phyloP scores from a whole-genome alignment of 1,140 invertebrate genomes.

The Cherax destructor region DNA sequence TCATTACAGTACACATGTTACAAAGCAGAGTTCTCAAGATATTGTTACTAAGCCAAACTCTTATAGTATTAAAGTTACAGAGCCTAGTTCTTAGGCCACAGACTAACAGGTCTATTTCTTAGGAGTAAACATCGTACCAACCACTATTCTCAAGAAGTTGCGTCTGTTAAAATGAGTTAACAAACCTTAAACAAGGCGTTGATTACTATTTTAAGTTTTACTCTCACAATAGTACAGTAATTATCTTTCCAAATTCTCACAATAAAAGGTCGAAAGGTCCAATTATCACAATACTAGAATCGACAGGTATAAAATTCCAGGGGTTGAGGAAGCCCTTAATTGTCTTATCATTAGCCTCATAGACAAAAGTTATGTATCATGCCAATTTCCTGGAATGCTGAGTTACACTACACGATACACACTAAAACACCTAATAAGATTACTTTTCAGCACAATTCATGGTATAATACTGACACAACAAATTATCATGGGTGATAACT shows the following conservation, averaged over 20 bases:
- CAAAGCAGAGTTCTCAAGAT: neutral
- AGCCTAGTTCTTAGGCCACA: neutral
- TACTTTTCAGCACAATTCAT: neutral
- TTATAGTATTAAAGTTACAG: neutral
- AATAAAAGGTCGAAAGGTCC: neutral
- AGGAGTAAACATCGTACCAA: neutral
- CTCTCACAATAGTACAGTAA: neutral
- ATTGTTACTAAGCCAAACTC: neutral
- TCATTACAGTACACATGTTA: neutral
- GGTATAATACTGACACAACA: neutral
- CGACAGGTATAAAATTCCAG: no score
- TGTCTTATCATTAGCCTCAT: no score
- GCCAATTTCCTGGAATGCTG: neutral
- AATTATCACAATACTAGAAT: no score
- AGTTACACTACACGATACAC: neutral
- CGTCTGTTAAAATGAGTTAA: no score
- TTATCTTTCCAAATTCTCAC: neutral
- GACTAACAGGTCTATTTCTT: neutral
- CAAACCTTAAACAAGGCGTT: no score
- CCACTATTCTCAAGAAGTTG: no score
- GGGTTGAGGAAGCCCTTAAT: no score
- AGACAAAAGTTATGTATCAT: no score
- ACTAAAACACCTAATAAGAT: neutral
- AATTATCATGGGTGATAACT: neutral
- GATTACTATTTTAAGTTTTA: no score